Evolutionary conservation across 2,113 vertebrate species (phyloP).

Genomic region (Ceuthmochares aereus): DNA sequence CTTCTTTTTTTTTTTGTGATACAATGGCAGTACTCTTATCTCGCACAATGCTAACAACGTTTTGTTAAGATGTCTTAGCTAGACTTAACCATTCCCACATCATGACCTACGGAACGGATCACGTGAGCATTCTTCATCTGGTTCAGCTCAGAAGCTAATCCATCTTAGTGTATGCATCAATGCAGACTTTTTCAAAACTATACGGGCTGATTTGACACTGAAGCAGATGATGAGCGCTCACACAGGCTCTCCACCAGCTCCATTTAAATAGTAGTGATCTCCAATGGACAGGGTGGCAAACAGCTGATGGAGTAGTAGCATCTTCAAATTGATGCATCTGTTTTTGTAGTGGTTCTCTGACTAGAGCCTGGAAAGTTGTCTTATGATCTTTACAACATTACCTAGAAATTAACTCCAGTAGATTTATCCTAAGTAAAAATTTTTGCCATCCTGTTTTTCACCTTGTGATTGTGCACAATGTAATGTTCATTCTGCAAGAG

Average conservation of each 20-base stretch:
- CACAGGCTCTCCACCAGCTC: neutral
- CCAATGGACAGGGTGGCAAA: neutral
- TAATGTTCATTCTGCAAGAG: neutral
- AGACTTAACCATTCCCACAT: neutral
- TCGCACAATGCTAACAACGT: neutral
- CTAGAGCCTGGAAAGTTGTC: neutral
- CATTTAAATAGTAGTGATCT: neutral
- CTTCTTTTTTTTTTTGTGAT: neutral
- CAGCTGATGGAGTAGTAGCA: neutral
- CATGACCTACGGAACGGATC: neutral
- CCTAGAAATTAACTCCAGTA: neutral
- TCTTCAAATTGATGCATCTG: neutral
- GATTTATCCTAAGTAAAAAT: neutral
- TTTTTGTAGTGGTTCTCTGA: neutral
- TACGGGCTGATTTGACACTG: neutral
- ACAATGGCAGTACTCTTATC: neutral
- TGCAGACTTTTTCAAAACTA: neutral
- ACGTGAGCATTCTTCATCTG: neutral
- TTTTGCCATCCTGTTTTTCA: neutral
- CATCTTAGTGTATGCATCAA: neutral
- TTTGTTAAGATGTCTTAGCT: neutral
- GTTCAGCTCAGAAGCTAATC: neutral
- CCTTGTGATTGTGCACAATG: accelerated
- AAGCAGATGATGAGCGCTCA: neutral
- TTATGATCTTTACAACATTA: neutral